Evolutionary conservation across 2,113 vertebrate species (phyloP), one percentile per base, ranked within the genome.

Genomic region (Bubalus kerabau): DNA sequence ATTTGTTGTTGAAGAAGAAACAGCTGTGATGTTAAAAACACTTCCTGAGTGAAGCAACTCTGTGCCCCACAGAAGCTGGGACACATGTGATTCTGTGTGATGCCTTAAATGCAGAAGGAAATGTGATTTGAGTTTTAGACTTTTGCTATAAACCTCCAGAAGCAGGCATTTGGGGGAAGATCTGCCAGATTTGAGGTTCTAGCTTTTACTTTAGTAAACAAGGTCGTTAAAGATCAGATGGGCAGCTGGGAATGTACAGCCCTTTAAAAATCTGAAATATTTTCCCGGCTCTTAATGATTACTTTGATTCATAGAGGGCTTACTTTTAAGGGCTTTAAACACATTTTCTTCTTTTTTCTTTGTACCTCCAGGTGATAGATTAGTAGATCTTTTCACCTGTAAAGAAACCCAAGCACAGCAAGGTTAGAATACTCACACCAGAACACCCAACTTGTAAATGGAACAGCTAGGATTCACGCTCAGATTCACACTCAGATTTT

Each of bases 1-100:
- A 89, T 97, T 96, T 97, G 97, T 54, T 84, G 93, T 19, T 90
- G 74, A 80, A 98, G 80, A 89, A 86, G 80, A 40, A 92, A 54
- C 93, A 97, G 94, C 96, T 97, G 95, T 59, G 43, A 78, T 6
- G 36, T 26, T 0, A 36, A 81, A 97, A 57, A n/a, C 48, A 23
- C 26, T 96, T 84, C 60, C 48, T 50, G 83, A 91, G 64, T 67
- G 95, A 96, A 62, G 94, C 89, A 83, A 85, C 71, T 50, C 13
- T 17, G 10, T 2, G 24, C 52, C 82, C 90, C 71, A 6, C 7
- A 1, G 17, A 94, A 50, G 46, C 54, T 50, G 16, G 91, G 74
- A 88, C 30, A 6, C 46, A n/a, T 84, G 62, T 50, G 62, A 24
- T 21, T n/a, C 23, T 36, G 36, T 46, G 40, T 26, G 30, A 30